Conservation (phyloP, 2,797 vertebrate genomes). For the Enteromius argenteus region DNA sequence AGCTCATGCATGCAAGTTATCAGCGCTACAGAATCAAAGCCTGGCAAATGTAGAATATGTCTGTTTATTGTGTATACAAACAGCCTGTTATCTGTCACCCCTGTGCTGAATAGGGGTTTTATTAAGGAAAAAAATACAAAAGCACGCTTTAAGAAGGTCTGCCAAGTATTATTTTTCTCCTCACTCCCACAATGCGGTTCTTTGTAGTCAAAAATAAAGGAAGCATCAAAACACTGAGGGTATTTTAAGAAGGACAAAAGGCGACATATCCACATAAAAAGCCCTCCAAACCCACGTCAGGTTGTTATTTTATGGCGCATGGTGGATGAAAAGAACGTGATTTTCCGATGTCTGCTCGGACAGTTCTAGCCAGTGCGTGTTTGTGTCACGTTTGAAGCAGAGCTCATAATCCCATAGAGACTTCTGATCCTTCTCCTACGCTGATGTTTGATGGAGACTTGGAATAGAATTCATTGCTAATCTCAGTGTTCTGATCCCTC, state of each 20-base stretch:
- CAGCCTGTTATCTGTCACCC: conserved; percentile 45
- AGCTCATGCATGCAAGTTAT: conserved; percentile 55
- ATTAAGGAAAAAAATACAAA: conserved; percentile 28
- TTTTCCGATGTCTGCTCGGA: conserved; percentile 45
- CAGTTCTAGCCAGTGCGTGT: conserved; percentile 17
- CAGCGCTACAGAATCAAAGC: conserved; percentile 24
- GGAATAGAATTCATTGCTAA: conserved; percentile 59
- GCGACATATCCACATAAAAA: conserved; percentile 28
- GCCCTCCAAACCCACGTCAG: conserved; percentile 23
- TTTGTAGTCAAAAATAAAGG: conserved; percentile 45
- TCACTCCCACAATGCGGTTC: conserved; percentile 39
- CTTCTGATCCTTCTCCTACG: conserved; percentile 38
- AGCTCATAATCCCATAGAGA: conserved; percentile 25
- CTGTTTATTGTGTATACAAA: conserved; percentile 44
- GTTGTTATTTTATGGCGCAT: conserved; percentile 15
- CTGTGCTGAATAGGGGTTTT: conserved; percentile 40
- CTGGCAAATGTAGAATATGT: conserved; percentile 6
- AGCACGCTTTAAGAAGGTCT: conserved; percentile 28
- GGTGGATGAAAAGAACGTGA: background rate
- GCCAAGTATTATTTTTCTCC: conserved; percentile 42
- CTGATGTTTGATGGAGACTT: conserved; percentile 59
- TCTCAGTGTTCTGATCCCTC: conserved; percentile 39
- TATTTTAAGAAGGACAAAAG: conserved; percentile 18
- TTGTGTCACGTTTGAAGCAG: conserved; percentile 53
- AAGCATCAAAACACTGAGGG: conserved; percentile 32